Evolutionary conservation across 2,888 invertebrate genomes (phyloP), one percentile per base, ranked within the genome.

Genomic region (Heteromurus nitidus): DNA sequence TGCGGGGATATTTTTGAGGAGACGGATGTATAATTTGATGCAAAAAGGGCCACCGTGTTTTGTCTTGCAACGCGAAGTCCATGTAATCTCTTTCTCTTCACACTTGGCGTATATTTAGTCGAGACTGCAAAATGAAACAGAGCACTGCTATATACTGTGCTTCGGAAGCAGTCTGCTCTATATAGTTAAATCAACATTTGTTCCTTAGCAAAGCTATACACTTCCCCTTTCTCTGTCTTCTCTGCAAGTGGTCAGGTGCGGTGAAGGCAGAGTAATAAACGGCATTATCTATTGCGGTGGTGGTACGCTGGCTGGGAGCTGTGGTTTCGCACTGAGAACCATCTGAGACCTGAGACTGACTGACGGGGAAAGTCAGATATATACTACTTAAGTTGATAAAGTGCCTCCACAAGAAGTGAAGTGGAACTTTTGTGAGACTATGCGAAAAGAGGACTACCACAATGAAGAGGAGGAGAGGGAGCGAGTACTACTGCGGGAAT

Each of bases 401-500:
- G 53, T 28, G 20, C 13, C 30, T 50, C 28, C 31, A 1, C 2
- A 65, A 65, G 44, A 65, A 22, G 24, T 18, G 18, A 22, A 42
- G 13, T 2, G 24, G 24, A 31, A 20, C 11, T n/a, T n/a, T n/a
- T n/a, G n/a, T n/a, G 16, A 47, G 3, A 3, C 42, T 5, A 24
- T 9, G 67, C 44, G 28, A 67, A 26, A 64, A 20, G 42, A 3
- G n/a, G 20, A 22, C 42, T 36, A 24, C 22, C n/a, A n/a, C n/a
- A n/a, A n/a, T n/a, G 24, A 58, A 28, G 24, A 42, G 69, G 53
- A 13, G 58, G 36, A 70, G 44, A 42, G 65, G n/a, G n/a, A n/a
- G n/a, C n/a, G n/a, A n/a, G n/a, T n/a, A 55, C 42, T n/a, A 53
- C 72, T 31, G 26, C 55, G 79, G 79, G 55, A 79, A 79, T 79